Evolutionary conservation across 2,888 invertebrate genomes (phyloP), one percentile per base, ranked within the genome.

Genomic region (Plagodis dolabraria): DNA sequence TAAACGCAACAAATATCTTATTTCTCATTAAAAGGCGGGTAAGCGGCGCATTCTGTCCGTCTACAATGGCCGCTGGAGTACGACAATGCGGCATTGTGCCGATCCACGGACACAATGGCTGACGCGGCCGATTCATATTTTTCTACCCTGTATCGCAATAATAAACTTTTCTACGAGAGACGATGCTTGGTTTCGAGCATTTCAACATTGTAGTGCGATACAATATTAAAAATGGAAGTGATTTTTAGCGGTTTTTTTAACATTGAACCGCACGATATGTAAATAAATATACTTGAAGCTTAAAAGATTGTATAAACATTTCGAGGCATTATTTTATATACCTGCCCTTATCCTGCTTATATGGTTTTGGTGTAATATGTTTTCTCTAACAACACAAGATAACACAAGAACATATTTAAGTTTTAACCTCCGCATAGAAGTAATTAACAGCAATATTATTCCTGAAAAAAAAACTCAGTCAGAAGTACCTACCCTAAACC

Each of bases 21-120:
- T 75, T 79, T 77, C 71, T 78, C 76, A 78, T 79, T 72, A 77
- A 72, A 74, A 70, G 57, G 58, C 44, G 34, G 57, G 57, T 68
- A 69, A 71, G 63, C 70, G 63, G 47, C 33, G 68, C 49, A 72
- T 75, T 75, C 72, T 36, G 11, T 8, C 50, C 11, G 12, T 22
- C 51, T 12, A 65, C 67, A 70, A 68, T 65, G 56, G 55, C 52
- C 53, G 53, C 61, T 57, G 64, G 65, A 56, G 57, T 63, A 55
- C 51, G 69, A 65, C 68, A 72, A 72, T 63, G 64, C 57, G 47
- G 49, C 58, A 64, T 62, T 64, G 64, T 68, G 54, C 33, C 45
- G 57, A 42, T 46, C 35, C 47, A 52, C 42, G 33, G 9, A 40
- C 43, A 59, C 53, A 60, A 59, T 58, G 38, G 43, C 56, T 34